Percentiles rank a stretch among this genome's conserved stretches.
These are phyloP conservation scores for Tachyglossus aculeatus DNA, from an alignment of 2,797 vertebrate genomes.

Conservation along the genomic window DNA sequence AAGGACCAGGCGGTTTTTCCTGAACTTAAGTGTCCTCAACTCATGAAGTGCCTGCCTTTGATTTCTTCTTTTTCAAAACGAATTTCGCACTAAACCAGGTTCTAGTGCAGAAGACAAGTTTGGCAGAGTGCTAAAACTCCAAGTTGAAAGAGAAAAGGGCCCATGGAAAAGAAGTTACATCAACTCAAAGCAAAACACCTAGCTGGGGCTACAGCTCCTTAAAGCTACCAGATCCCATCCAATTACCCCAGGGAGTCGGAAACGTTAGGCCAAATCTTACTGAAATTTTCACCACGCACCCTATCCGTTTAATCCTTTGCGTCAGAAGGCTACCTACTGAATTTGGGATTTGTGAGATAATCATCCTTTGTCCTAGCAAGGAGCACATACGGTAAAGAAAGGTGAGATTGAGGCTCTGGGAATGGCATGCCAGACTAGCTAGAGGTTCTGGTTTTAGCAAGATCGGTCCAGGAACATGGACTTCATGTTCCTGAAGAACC, in stretches of 20 bases:
- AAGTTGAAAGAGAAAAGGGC: not conserved
- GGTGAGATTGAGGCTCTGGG: no score
- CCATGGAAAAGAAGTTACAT: not conserved
- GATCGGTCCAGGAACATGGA: no score
- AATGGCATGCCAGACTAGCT: no score
- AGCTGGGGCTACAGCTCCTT: not conserved
- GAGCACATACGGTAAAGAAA: no score
- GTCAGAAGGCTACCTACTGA: no score
- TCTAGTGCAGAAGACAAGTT: conserved; percentile 4
- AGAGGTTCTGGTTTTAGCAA: no score
- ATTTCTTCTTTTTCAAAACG: conserved; percentile 15
- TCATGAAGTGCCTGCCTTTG: not conserved
- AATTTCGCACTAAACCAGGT: conserved; percentile 14
- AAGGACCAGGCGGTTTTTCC: not conserved
- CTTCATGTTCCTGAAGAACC: no score
- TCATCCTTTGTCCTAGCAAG: no score
- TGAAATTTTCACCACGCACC: conserved; percentile 5
- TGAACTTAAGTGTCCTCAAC: not conserved
- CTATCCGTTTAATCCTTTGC: no score
- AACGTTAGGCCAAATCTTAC: not conserved
- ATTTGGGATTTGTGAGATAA: no score
- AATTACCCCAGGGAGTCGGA: no score
- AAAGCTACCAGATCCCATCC: not conserved
- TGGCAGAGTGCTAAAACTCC: not conserved
- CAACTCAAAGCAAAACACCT: not conserved